These are phyloP conservation scores for Burhinus bistriatus DNA, from an alignment of 2,113 vertebrate genomes.

Conservation along the genomic window DNA sequence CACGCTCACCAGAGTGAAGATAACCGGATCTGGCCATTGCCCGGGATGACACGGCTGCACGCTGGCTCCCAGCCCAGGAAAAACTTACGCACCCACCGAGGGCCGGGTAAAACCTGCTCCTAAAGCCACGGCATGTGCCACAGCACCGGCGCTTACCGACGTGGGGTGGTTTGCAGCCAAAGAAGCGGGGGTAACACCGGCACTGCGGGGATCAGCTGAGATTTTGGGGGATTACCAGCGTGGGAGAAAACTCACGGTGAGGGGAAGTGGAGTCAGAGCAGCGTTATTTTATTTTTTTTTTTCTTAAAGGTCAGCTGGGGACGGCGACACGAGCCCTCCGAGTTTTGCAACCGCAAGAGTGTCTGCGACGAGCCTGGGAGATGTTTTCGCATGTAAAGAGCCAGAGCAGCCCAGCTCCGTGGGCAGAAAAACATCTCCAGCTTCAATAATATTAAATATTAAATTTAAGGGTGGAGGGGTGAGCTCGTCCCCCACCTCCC, in stretches of 20 bases:
- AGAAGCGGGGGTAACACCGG: rapidly evolving
- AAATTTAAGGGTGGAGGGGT: neutral
- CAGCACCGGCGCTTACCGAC: neutral
- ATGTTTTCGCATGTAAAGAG: neutral
- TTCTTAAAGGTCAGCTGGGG: slow-evolving; percentile 31
- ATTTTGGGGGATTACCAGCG: neutral
- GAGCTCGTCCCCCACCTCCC: neutral
- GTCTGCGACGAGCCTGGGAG: neutral
- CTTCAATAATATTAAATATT: neutral
- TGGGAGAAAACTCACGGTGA: rapidly evolving
- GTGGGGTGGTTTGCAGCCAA: neutral
- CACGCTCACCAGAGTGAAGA: neutral
- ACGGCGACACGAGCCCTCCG: neutral
- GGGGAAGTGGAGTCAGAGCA: neutral
- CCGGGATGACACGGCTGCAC: neutral
- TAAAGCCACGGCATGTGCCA: neutral
- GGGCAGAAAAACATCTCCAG: neutral
- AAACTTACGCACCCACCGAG: neutral
- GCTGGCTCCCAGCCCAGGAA: neutral
- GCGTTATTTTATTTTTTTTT: neutral
- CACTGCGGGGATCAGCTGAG: rapidly evolving
- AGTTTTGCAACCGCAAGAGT: neutral
- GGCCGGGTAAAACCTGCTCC: neutral
- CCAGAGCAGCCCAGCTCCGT: neutral
- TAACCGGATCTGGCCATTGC: neutral